phyloP scores from a whole-genome alignment of 1,140 invertebrate species.

The Heliothis subflexa region DNA sequence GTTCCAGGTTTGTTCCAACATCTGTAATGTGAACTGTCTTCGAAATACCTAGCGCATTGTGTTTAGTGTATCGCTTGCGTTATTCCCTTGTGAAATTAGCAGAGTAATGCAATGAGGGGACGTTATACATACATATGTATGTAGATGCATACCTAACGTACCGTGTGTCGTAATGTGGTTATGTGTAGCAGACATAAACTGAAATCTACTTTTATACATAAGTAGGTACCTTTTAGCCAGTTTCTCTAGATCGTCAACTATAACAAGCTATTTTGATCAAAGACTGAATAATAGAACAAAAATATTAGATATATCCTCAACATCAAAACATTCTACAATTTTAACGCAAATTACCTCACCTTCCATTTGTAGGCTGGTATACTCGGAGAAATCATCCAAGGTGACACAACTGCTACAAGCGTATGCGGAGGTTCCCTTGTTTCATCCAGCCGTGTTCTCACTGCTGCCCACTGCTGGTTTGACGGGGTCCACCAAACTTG shows the following conservation, averaged over 20 bases:
- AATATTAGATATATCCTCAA: too few relatives aligned
- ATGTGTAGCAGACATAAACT: too few relatives aligned
- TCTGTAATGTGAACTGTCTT: constrained; percentile 15
- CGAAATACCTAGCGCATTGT: background rate
- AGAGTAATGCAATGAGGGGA: background rate
- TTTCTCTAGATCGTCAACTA: too few relatives aligned
- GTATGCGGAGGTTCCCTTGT: constrained; percentile 66
- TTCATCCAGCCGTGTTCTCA: constrained; percentile 53
- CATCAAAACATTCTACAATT: background rate
- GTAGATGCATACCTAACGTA: background rate
- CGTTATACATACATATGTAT: background rate
- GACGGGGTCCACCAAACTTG: constrained; percentile 60
- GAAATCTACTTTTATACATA: too few relatives aligned
- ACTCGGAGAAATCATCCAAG: constrained; percentile 54
- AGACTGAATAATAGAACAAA: too few relatives aligned
- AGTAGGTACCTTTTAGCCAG: too few relatives aligned
- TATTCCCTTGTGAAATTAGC: constrained; percentile 17
- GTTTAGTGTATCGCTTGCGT: constrained; percentile 8
- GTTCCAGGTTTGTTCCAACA: constrained; percentile 55
- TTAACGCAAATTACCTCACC: background rate
- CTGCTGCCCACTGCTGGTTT: constrained; percentile 69
- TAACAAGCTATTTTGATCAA: too few relatives aligned
- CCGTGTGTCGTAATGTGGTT: too few relatives aligned
- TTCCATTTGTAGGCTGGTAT: constrained; percentile 60
- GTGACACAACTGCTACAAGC: constrained; percentile 33